Base-by-base conservation (phyloP, 30 jellyfish, hydroid and myxozoan species). In the Rhopilema esculentum region DNA sequence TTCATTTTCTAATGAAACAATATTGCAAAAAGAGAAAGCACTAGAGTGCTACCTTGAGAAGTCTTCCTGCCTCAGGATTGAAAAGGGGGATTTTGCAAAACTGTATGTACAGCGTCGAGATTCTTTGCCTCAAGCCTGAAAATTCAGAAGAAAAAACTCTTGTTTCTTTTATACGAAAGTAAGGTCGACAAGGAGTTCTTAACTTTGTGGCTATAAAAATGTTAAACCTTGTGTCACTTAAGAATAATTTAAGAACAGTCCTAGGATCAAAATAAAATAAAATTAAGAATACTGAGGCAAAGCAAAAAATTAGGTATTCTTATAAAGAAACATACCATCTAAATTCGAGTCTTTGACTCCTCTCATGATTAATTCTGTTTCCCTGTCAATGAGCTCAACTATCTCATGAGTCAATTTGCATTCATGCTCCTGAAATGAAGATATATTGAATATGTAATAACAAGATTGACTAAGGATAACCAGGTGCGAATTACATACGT, bases 21-120 rank as follows among this genome's bases (percentile, higher is more conserved):
- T n/a, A n/a, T n/a, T n/a, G n/a, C n/a, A n/a, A n/a, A n/a, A n/a
- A n/a, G 29, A 16, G 22, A 8, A 30, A 49, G 40, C 49, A 19
- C 49, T 15, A 48, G 12, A 33, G 9, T 31, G 67, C 25, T 30
- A 94, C 98, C 97, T 95, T 95, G 24, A 86, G 49, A 53, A 90
- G 75, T 24, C 97, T 83, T 17, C 88, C 95, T 40, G 90, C 92
- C 49, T 95, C 99, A 0, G 99, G 99, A 63, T 95, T 95, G 88
- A 89, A 95, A 50, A 79, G 65, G 33, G 99, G 99, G 28, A 85
- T 90, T 78, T 95, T 95, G 80, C 99, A 95, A 62, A 77, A 95
- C 62, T 89, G 97, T 28, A 95, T 79, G 72, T 85, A 95, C 49
- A 95, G 91, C 1, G 99, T 95, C 0, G 93, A 57, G 8, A 91